Conservation (phyloP, 1,140 invertebrate species). For the Ditylenchus dipsaci region DNA sequence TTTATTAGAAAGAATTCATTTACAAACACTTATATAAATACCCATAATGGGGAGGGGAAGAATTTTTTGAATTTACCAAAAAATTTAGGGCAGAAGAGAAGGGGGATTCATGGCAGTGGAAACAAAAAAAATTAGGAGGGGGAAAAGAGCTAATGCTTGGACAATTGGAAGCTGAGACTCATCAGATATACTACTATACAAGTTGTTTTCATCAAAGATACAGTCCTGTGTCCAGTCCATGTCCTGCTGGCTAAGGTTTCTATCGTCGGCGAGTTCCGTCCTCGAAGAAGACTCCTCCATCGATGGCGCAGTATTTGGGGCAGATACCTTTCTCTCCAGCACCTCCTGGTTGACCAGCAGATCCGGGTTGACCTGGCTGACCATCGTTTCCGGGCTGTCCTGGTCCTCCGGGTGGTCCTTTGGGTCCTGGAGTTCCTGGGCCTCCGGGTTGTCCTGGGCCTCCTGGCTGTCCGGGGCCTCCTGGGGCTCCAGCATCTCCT, state of each 20-base stretch:
- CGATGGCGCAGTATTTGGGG: constrained; percentile 56
- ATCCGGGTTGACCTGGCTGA: constrained; percentile 39
- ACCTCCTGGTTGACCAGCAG: constrained; percentile 29
- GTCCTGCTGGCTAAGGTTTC: neutral
- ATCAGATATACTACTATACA: neutral
- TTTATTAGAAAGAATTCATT: neutral
- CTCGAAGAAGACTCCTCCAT: constrained; percentile 57
- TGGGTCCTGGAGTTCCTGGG: constrained; percentile 28
- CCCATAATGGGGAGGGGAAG: neutral
- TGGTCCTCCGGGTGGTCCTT: constrained; percentile 35
- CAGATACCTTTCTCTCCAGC: constrained; percentile 55
- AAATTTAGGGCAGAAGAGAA: neutral
- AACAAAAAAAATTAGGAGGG: neutral
- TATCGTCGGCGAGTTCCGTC: constrained; percentile 52
- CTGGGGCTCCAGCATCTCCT: constrained; percentile 18
- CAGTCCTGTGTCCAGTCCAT: neutral
- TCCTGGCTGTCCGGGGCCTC: constrained; percentile 28
- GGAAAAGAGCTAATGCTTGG: neutral
- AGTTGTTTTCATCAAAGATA: neutral
- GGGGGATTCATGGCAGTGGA: neutral
- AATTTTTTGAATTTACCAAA: neutral
- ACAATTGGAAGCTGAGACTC: neutral
- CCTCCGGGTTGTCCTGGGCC: constrained; percentile 29
- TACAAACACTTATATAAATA: constrained; percentile 2
- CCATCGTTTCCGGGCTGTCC: constrained; percentile 43